Percentiles rank a stretch among this genome's conserved stretches.
Evolutionary conservation across 2,888 invertebrate genomes (phyloP).

Genomic region (Eristalis tenax): DNA sequence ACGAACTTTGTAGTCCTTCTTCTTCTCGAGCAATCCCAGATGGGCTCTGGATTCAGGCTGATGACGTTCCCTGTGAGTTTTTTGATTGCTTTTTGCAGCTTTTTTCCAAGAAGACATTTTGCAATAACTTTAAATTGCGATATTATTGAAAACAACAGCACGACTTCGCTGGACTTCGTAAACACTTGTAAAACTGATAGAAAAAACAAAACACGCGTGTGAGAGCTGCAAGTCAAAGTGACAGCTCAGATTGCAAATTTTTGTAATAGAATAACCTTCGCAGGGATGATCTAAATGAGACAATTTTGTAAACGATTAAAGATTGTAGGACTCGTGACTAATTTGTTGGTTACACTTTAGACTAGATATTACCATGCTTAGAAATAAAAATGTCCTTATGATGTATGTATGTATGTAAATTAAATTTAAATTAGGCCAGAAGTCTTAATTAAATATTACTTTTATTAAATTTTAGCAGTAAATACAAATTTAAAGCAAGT

Average conservation of each 20-base stretch:
- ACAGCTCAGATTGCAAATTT: not conserved
- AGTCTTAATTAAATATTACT: too few species aligned
- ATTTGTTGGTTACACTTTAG: too few species aligned
- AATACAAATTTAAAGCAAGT: too few species aligned
- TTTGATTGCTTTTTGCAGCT: slow-evolving; percentile 91
- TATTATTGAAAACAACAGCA: not conserved
- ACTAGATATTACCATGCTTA: too few species aligned
- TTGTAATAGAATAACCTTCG: not conserved
- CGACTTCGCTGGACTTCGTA: not conserved
- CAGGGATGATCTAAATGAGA: not conserved
- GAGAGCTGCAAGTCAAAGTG: not conserved
- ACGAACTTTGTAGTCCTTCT: slow-evolving; percentile 91
- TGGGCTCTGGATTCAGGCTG: slow-evolving; percentile 90
- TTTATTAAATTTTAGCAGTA: too few species aligned
- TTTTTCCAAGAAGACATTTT: slow-evolving; percentile 95
- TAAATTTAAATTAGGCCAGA: too few species aligned
- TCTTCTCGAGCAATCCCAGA: slow-evolving; percentile 92
- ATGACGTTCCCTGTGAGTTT: slow-evolving; percentile 91
- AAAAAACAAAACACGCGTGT: not conserved
- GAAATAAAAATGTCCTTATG: too few species aligned
- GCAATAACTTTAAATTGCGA: not conserved
- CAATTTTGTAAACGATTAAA: not conserved
- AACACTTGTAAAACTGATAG: not conserved
- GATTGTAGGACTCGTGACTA: too few species aligned
- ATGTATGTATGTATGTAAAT: too few species aligned